These are phyloP conservation scores for Megalonaias nervosa DNA, from an alignment of 1,140 invertebrate species.

Conservation along the genomic window DNA sequence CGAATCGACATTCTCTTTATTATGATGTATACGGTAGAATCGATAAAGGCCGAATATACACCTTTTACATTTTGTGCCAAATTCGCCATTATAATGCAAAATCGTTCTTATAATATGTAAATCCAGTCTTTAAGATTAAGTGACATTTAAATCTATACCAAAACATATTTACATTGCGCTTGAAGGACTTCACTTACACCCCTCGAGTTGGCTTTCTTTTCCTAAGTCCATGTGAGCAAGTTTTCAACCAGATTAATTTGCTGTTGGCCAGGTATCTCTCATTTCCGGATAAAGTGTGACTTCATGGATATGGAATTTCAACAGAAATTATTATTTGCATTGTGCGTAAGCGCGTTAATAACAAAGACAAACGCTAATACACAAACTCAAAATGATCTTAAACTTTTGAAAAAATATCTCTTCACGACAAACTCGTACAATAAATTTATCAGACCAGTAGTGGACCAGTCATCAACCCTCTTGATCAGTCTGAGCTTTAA, in stretches of 20 bases:
- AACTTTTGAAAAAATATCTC: constrained; percentile 13
- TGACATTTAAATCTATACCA: too few relatives aligned
- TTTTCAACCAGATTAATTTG: neutral
- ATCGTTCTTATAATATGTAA: too few relatives aligned
- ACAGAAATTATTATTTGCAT: neutral
- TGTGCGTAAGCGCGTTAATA: neutral
- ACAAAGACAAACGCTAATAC: neutral
- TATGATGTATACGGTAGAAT: too few relatives aligned
- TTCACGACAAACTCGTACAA: constrained; percentile 20
- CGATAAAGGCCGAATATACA: too few relatives aligned
- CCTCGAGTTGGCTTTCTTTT: neutral
- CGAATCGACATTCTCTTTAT: too few relatives aligned
- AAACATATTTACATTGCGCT: too few relatives aligned
- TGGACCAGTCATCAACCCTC: neutral
- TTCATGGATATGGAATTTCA: neutral
- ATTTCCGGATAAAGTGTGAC: neutral
- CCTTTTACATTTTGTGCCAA: too few relatives aligned
- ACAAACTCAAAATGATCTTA: neutral
- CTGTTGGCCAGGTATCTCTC: neutral
- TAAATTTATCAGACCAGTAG: constrained; percentile 19
- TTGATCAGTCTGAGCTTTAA: constrained; percentile 14
- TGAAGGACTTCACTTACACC: too few relatives aligned
- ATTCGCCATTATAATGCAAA: too few relatives aligned
- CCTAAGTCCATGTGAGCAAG: neutral
- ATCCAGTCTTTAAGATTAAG: too few relatives aligned